Conservation (phyloP, 2,113 vertebrate genomes). For the Phyllopteryx taeniolatus region DNA sequence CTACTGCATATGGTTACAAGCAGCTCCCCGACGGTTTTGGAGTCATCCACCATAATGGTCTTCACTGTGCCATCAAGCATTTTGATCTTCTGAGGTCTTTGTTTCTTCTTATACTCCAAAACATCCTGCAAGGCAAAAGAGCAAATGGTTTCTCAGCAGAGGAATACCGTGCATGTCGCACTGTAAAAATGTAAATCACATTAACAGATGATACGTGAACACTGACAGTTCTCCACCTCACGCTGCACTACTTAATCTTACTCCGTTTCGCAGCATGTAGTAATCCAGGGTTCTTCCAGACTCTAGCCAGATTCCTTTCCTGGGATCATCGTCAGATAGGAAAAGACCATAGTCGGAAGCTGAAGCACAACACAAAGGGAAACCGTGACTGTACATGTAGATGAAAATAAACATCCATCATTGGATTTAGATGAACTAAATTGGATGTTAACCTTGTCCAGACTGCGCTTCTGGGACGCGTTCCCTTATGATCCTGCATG, state of each 20-base stretch:
- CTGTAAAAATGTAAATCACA: slow-evolving; percentile 35
- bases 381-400: slow-evolving; percentile 15
- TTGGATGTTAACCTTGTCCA: slow-evolving; percentile 84
- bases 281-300: slow-evolving; percentile 96
- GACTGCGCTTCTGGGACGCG: slow-evolving; percentile 92
- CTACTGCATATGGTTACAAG: slow-evolving; percentile 97
- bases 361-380: slow-evolving; percentile 63
- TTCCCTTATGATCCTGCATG: slow-evolving; percentile 91
- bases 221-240: slow-evolving; percentile 22
- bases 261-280: slow-evolving; percentile 98
- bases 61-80: slow-evolving; percentile 97
- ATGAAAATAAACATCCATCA: slow-evolving; percentile 20
- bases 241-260: slow-evolving; percentile 62
- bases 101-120: slow-evolving; percentile 98
- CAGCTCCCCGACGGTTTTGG: slow-evolving; percentile 95
- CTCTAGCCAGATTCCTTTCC: slow-evolving; percentile 98
- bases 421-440: slow-evolving; percentile 18
- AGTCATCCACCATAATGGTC: slow-evolving; percentile 98
- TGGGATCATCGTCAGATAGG: slow-evolving; percentile 93
- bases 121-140: slow-evolving; percentile 77
- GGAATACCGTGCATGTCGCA: slow-evolving; percentile 13
- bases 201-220: slow-evolving; percentile 23
- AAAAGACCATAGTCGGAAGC: slow-evolving; percentile 97
- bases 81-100: slow-evolving; percentile 95
- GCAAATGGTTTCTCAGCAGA: slow-evolving; percentile 4